Conservation (phyloP, 2,113 vertebrate species). For the Dromas ardeola region DNA sequence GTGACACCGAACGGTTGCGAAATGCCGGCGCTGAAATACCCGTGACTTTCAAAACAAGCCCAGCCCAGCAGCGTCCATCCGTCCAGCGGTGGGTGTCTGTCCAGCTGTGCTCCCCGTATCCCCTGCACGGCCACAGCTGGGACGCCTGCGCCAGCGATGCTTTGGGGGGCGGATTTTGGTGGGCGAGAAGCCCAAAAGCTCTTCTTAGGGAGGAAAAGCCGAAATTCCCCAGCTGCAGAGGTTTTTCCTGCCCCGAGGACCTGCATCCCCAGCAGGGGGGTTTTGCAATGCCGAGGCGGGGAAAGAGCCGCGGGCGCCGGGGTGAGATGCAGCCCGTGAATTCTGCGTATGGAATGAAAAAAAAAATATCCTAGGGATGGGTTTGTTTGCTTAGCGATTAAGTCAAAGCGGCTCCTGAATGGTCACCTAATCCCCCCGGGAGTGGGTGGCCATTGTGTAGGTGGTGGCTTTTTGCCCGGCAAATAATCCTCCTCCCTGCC, state of each 20-base stretch:
- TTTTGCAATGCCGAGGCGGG: accelerated
- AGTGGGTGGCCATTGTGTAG: neutral
- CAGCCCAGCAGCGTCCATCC: neutral
- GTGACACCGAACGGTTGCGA: conserved; percentile 13
- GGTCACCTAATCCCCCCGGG: neutral
- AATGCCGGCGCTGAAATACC: neutral
- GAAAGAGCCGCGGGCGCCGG: neutral
- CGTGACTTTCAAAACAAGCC: neutral
- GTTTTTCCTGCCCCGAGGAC: neutral
- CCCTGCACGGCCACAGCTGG: neutral
- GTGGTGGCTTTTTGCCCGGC: neutral
- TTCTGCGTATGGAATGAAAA: neutral
- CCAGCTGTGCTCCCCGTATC: neutral
- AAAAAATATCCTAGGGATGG: neutral
- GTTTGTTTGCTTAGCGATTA: conserved; percentile 24
- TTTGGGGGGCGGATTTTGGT: too few relatives aligned
- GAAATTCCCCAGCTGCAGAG: too few relatives aligned
- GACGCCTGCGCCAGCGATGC: too few relatives aligned
- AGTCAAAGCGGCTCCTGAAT: neutral
- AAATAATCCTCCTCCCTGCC: neutral
- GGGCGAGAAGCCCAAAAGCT: neutral
- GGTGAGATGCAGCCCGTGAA: neutral
- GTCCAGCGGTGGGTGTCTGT: neutral
- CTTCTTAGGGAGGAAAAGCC: neutral
- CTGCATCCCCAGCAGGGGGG: accelerated